A percentile compares a stretch with the other conserved stretches of the same genome.
Conservation (phyloP, 2,888 invertebrate genomes). For the Tupiocoris notatus region DNA sequence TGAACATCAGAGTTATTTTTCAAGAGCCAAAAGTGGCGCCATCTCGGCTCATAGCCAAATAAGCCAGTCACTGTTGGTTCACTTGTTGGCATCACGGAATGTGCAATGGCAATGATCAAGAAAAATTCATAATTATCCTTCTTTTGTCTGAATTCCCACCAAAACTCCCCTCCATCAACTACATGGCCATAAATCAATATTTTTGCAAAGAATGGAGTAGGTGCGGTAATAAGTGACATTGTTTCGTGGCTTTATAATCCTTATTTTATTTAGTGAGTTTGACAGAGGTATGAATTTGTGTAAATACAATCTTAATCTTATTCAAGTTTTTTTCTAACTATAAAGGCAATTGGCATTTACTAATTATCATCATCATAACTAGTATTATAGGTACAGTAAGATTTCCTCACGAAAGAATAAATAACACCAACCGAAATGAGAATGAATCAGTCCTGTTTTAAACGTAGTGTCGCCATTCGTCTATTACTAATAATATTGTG, state of each 20-base stretch:
- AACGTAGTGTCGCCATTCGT: neutral
- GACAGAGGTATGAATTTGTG: slow-evolving; percentile 49
- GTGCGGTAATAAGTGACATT: neutral
- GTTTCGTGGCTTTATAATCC: slow-evolving; percentile 20
- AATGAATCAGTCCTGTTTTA: slow-evolving; percentile 31
- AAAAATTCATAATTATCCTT: too few species aligned
- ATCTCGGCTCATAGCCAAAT: too few species aligned
- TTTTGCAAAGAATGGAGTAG: too few species aligned
- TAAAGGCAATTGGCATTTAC: slow-evolving; percentile 49
- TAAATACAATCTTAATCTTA: slow-evolving; percentile 48
- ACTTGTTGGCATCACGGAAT: too few species aligned
- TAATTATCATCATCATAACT: slow-evolving; percentile 45
- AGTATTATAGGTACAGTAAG: slow-evolving; percentile 42
- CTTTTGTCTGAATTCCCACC: too few species aligned
- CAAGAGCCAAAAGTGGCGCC: too few species aligned
- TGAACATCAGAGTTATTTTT: too few species aligned
- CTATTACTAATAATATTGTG: neutral
- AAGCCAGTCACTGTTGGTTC: too few species aligned
- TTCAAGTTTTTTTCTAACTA: slow-evolving; percentile 46
- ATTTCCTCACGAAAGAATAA: slow-evolving; percentile 32
- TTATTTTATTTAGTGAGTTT: slow-evolving; percentile 47
- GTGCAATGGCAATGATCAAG: too few species aligned
- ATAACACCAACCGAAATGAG: slow-evolving; percentile 34
- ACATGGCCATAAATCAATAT: too few species aligned
- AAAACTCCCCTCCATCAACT: too few species aligned